These are phyloP conservation scores for Telmatochromis bifrenatus DNA, from an alignment of 2,113 vertebrate genomes.

Conservation along the genomic window DNA sequence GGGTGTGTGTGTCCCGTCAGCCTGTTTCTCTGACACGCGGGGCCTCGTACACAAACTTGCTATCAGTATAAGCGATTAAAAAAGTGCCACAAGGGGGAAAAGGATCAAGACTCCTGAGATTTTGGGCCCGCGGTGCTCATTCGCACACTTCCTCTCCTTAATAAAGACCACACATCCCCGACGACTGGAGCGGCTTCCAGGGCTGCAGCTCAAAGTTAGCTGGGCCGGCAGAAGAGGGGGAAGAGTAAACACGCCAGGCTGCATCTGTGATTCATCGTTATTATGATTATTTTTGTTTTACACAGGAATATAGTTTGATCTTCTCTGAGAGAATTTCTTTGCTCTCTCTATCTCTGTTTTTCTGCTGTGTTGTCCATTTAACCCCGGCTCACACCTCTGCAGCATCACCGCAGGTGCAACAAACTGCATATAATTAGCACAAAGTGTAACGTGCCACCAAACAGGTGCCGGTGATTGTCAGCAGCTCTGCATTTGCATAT, in stretches of 20 bases:
- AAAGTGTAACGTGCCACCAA: background rate
- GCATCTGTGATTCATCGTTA: background rate
- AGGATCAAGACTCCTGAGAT: slow-evolving; percentile 64
- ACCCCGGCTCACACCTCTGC: background rate
- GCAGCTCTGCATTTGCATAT: background rate
- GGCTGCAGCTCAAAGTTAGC: slow-evolving; percentile 19
- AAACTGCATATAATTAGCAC: background rate
- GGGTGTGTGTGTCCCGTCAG: background rate
- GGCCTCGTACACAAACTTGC: slow-evolving; percentile 2
- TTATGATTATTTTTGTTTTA: background rate
- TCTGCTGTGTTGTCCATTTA: background rate
- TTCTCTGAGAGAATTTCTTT: background rate
- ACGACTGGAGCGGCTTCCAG: background rate
- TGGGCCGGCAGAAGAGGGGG: background rate
- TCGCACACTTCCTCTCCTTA: slow-evolving; percentile 60
- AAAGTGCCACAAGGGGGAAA: slow-evolving; percentile 41
- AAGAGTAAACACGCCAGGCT: background rate
- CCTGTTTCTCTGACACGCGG: background rate
- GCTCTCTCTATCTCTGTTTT: background rate
- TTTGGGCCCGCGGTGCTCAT: slow-evolving; percentile 48
- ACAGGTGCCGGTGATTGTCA: background rate
- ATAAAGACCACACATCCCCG: slow-evolving; percentile 61
- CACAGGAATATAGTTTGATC: background rate
- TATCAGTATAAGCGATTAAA: slow-evolving; percentile 53
- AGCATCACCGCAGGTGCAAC: slow-evolving; percentile 11